Evolutionary conservation across 2,797 vertebrate species (phyloP).

Genomic region (Calcarius lapponicus): DNA sequence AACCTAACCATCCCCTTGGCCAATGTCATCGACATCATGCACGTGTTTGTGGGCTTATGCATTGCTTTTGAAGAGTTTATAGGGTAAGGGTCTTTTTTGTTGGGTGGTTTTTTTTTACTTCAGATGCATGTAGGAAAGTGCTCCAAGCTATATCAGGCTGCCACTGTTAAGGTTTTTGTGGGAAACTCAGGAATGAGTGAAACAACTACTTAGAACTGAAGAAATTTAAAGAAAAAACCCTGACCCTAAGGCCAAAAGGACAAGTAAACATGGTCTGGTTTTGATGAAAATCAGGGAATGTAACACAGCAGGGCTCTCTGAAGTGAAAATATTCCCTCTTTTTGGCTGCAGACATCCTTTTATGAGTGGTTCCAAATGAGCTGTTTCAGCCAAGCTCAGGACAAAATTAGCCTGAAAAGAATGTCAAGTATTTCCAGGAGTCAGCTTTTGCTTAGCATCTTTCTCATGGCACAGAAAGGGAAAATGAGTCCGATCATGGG

Average conservation of each 20-base stretch:
- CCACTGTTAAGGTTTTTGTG: constrained; percentile 10
- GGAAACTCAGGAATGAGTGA: constrained; percentile 11
- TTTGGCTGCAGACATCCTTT: constrained; percentile 37
- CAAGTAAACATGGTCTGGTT: constrained; percentile 31
- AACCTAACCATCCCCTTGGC: accelerated
- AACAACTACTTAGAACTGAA: constrained; percentile 5
- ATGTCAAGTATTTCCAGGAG: constrained; percentile 63
- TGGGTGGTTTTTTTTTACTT: neutral
- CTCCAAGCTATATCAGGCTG: neutral
- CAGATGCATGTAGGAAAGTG: neutral
- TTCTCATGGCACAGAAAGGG: constrained; percentile 10
- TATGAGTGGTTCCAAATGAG: constrained; percentile 20
- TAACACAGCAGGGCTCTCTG: neutral
- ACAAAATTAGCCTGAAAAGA: constrained; percentile 59
- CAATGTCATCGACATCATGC: accelerated
- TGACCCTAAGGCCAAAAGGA: constrained; percentile 19
- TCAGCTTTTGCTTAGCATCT: constrained; percentile 38
- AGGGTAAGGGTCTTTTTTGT: too few species aligned
- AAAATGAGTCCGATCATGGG: neutral
- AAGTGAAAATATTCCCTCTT: constrained; percentile 29
- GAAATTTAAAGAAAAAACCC: neutral
- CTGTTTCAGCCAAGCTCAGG: constrained; percentile 1
- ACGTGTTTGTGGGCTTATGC: accelerated
- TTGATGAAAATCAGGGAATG: constrained; percentile 27
- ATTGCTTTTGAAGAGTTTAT: neutral